Base-by-base conservation (phyloP, 2,888 invertebrate genomes). In the Stenoptilia bipunctidactyla region DNA sequence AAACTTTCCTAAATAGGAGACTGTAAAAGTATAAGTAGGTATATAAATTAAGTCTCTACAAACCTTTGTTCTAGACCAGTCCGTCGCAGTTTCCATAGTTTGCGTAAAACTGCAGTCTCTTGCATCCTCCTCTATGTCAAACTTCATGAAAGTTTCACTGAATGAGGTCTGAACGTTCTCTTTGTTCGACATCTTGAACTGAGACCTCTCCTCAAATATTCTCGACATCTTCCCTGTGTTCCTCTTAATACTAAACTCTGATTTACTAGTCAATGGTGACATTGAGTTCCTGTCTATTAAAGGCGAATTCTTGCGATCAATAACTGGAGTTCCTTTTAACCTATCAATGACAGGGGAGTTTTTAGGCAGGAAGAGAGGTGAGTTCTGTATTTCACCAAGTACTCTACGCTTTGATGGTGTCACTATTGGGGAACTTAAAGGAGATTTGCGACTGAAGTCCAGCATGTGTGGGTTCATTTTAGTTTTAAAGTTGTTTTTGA, bases 391-490 rank as follows among this genome's bases (percentile, higher is more conserved):
- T 40, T 77, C 76, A 5, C 77, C 75, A 0, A 79, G 58, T n/a
- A 77, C 55, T 40, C 70, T 60, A 1, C 77, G 50, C 45, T 77
- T 79, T 8, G 64, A 50, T 0, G 59, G 57, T 40, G 61, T 63
- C 2, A 58, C 50, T 10, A 61, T 60, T 0, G 76, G 74, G 27
- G 58, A 55, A 27, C 37, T 51, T 20, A 20, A 20, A 2, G 49
- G 34, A n/a, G 73, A 63, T 0, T 66, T 69, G 25, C 66, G 60
- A 38, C 60, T 61, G 46, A 83, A 80, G 49, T 77, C 64, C 1
- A 84, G 43, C 0, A 72, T 62, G 34, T 75, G 72, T 0, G 84
- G 85, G 48, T 65, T 66, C 71, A 84, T 80, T 49, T 75, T 80
- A 14, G 57, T 41, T 51, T 77, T 82, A 57, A 58, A 83, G 52